phyloP scores from a whole-genome alignment of 2,797 vertebrate genomes.

The Eutrigla gurnardus region DNA sequence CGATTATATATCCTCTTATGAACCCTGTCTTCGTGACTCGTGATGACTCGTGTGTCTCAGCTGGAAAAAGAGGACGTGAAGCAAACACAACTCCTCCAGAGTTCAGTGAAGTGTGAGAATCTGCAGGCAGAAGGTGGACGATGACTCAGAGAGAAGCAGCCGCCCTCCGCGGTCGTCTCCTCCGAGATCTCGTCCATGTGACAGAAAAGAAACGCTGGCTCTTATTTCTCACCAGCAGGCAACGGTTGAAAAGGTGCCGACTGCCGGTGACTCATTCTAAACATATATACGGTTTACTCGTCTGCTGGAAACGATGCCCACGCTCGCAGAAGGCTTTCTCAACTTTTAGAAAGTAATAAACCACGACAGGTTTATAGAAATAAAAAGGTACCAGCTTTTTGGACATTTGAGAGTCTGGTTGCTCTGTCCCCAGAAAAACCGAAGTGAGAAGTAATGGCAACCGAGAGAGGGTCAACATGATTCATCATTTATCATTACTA shows the following conservation, averaged over 20 bases:
- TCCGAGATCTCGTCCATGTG: conserved; percentile 52
- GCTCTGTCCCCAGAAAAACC: conserved; percentile 1
- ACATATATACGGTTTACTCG: conserved; percentile 31
- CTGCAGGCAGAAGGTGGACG: conserved; percentile 59
- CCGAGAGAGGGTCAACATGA: neutral
- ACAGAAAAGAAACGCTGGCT: conserved; percentile 37
- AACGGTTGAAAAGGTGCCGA: conserved; percentile 53
- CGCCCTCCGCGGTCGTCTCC: conserved; percentile 49
- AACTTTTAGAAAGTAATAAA: conserved; percentile 33
- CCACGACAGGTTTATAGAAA: conserved; percentile 35
- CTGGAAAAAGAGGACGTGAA: neutral
- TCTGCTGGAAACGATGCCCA: conserved; percentile 40
- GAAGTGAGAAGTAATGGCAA: conserved; percentile 20
- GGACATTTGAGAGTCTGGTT: conserved; percentile 11
- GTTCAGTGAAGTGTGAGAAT: conserved; percentile 50
- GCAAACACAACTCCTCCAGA: conserved; percentile 36
- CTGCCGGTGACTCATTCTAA: conserved; percentile 62
- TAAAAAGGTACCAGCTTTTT: conserved; percentile 10
- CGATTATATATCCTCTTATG: no score
- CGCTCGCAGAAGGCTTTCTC: conserved; percentile 19
- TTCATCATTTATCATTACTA: neutral
- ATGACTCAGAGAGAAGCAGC: conserved; percentile 60
- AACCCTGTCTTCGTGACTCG: neutral
- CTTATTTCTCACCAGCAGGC: conserved; percentile 54
- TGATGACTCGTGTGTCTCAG: neutral